Evolutionary conservation across 2,113 vertebrate species (phyloP).

Genomic region (Prochilodus magdalenae): DNA sequence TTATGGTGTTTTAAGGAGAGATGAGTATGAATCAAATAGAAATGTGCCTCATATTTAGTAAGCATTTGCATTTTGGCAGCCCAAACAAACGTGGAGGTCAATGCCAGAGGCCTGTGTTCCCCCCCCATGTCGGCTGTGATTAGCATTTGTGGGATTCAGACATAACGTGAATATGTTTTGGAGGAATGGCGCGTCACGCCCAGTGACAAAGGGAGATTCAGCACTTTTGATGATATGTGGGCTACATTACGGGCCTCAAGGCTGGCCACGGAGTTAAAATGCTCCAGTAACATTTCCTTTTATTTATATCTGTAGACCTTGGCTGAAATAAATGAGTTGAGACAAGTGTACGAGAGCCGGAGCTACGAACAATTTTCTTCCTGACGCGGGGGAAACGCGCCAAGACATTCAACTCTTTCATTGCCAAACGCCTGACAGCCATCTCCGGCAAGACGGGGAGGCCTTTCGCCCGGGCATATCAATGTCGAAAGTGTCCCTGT

Average conservation of each 20-base stretch:
- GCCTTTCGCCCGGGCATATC: constrained; percentile 72
- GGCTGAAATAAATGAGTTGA: constrained; percentile 84
- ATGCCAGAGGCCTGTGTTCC: background rate
- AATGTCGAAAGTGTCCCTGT: constrained; percentile 73
- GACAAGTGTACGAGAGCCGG: constrained; percentile 74
- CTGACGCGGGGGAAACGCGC: constrained; percentile 68
- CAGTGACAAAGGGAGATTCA: constrained; percentile 80
- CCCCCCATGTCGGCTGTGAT: constrained; percentile 52
- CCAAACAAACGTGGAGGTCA: constrained; percentile 5
- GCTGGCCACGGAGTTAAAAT: constrained; percentile 78
- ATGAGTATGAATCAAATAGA: background rate
- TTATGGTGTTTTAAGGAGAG: background rate
- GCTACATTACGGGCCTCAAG: constrained; percentile 82
- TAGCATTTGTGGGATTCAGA: constrained; percentile 75
- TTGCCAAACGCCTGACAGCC: constrained; percentile 72
- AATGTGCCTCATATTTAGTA: background rate
- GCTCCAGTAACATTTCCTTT: constrained; percentile 82
- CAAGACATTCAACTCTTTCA: constrained; percentile 76
- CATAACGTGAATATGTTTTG: constrained; percentile 74
- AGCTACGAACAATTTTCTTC: constrained; percentile 80
- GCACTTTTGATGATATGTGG: constrained; percentile 85
- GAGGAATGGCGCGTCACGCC: constrained; percentile 74
- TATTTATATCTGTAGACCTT: constrained; percentile 86
- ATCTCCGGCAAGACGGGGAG: constrained; percentile 63
- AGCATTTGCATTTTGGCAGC: background rate